Percentiles rank a stretch among this genome's conserved stretches.
These are phyloP conservation scores for Antheraea pernyi DNA, from an alignment of 1,140 invertebrate species.

Conservation along the genomic window DNA sequence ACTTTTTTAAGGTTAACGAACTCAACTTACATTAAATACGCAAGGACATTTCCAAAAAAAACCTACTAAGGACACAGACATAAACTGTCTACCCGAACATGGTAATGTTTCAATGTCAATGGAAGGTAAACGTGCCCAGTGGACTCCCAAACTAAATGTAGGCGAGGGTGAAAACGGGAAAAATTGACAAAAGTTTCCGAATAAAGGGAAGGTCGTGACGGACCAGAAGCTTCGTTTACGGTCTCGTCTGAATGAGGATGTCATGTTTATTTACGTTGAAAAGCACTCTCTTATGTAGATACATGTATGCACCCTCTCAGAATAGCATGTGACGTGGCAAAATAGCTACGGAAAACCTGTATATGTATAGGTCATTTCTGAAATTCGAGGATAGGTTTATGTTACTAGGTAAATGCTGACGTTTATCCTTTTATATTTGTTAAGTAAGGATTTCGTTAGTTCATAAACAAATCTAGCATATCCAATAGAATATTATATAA, in stretches of 20 bases:
- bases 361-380: conserved; percentile 10
- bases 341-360: conserved; percentile 41
- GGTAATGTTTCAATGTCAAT: conserved; percentile 47
- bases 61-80: conserved; percentile 6
- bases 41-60: not conserved
- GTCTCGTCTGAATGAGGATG: conserved; percentile 60
- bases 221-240: conserved; percentile 45
- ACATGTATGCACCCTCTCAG: conserved; percentile 31
- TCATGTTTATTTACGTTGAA: conserved; percentile 71
- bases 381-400: not conserved
- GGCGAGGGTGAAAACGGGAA: conserved; percentile 46
- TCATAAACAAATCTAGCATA: too few relatives aligned
- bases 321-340: conserved; percentile 38
- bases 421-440: too few relatives aligned
- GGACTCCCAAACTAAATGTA: conserved; percentile 52
- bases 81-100: conserved; percentile 43
- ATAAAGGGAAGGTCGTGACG: conserved; percentile 62
- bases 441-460: too few relatives aligned
- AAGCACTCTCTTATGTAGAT: conserved; percentile 46
- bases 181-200: conserved; percentile 60
- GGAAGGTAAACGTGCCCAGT: conserved; percentile 49
- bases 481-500: too few relatives aligned
- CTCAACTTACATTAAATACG: not conserved
- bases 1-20: not conserved
- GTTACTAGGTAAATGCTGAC: too few relatives aligned